Percentiles rank a stretch among this genome's conserved stretches.
phyloP scores from a whole-genome alignment of 2,888 invertebrate genomes.

The Drosophila suboccidentalis region DNA sequence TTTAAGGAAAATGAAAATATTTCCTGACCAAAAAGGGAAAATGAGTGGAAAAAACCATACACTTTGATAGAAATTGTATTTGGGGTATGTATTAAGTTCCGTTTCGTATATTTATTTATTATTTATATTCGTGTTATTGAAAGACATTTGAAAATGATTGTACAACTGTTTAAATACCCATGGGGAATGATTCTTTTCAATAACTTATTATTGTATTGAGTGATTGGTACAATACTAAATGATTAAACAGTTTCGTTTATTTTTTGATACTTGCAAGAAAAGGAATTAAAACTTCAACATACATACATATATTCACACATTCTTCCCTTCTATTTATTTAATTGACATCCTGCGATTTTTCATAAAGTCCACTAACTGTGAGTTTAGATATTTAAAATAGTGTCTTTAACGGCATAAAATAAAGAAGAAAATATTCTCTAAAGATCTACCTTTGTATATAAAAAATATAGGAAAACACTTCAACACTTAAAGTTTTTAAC shows the following conservation, averaged over 20 bases:
- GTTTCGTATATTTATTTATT: slow-evolving; percentile 4
- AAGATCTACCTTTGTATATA: too few species aligned
- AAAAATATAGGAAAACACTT: too few species aligned
- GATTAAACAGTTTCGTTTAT: not conserved
- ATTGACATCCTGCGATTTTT: too few species aligned
- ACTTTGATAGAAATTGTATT: slow-evolving; percentile 1
- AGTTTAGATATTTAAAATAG: too few species aligned
- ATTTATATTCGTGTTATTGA: not conserved
- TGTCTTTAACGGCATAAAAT: too few species aligned
- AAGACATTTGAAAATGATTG: slow-evolving; percentile 1
- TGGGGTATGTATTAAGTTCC: not conserved
- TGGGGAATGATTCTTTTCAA: not conserved
- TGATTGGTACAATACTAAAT: not conserved
- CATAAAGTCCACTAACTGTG: too few species aligned
- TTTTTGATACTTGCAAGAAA: not conserved
- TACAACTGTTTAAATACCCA: not conserved
- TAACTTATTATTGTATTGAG: not conserved
- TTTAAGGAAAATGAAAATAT: slow-evolving; percentile 15
- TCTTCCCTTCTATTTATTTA: too few species aligned
- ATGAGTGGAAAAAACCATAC: not conserved
- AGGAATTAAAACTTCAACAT: too few species aligned
- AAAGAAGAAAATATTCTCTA: too few species aligned
- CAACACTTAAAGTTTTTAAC: too few species aligned
- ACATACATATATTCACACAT: too few species aligned
- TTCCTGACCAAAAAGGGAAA: not conserved